Evolutionary conservation across 2,113 vertebrate species (phyloP).

Genomic region (Diadophis punctatus): DNA sequence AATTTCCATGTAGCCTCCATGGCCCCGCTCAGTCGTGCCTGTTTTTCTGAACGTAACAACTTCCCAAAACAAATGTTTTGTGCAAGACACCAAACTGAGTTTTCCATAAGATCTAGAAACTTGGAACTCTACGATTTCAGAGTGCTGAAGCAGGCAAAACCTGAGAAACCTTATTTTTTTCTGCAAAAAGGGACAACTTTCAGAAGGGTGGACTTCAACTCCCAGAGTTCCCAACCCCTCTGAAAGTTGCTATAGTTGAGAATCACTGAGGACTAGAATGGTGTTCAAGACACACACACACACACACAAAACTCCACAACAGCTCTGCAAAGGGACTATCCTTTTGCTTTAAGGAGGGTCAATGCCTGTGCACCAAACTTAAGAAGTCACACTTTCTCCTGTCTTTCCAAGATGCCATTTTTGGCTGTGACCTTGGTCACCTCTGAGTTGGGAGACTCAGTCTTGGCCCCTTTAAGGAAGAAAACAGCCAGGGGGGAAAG

Average conservation of each 20-base stretch:
- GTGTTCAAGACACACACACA: not conserved
- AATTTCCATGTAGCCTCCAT: not conserved
- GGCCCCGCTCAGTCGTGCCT: not conserved
- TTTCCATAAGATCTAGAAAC: not conserved
- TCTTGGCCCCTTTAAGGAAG: not conserved
- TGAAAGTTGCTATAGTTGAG: not conserved
- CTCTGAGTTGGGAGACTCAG: not conserved
- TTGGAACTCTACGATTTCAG: not conserved
- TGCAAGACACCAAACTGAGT: not conserved
- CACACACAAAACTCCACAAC: no score
- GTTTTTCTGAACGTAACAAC: not conserved
- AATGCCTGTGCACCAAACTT: not conserved
- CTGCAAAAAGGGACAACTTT: not conserved
- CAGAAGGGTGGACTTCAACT: not conserved
- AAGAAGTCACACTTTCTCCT: not conserved
- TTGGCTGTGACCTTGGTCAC: not conserved
- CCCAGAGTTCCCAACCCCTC: not conserved
- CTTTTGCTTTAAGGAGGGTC: not conserved
- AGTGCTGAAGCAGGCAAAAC: not conserved
- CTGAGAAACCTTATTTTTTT: not conserved
- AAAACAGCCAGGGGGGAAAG: not conserved
- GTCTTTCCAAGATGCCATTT: not conserved
- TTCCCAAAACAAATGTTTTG: not conserved
- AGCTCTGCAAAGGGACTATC: not conserved
- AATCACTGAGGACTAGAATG: not conserved